phyloP scores from a whole-genome alignment of 2,888 invertebrate genomes.

The Phortica magna region DNA sequence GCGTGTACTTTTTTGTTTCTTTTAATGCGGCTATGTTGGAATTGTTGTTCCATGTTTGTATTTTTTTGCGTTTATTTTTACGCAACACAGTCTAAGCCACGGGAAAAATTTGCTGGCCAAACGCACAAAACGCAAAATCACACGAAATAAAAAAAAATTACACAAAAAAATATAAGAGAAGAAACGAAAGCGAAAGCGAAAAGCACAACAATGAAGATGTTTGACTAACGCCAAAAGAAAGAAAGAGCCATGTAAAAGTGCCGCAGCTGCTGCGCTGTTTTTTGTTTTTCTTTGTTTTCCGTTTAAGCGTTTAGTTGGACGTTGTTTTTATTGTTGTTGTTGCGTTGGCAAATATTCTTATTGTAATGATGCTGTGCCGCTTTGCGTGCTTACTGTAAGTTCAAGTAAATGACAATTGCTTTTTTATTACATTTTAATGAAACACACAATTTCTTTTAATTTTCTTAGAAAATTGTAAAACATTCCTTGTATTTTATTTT shows the following conservation, averaged over 20 bases:
- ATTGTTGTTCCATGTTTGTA: slow-evolving; percentile 25
- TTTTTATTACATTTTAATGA: not conserved
- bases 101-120: slow-evolving; percentile 1
- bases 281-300: not conserved
- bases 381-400: too few relatives aligned
- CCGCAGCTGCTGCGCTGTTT: slow-evolving; percentile 6
- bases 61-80: slow-evolving; percentile 57
- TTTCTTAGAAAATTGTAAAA: not conserved
- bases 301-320: not conserved
- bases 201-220: not conserved
- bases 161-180: not conserved
- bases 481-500: not conserved
- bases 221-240: not conserved
- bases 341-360: not conserved
- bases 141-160: not conserved
- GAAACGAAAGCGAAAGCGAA: not conserved
- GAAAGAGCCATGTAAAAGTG: not conserved
- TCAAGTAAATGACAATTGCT: too few relatives aligned
- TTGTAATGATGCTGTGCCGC: not conserved
- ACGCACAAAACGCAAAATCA: not conserved
- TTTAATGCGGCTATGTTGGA: slow-evolving; percentile 43
- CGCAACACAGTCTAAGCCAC: slow-evolving; percentile 43
- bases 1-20: slow-evolving; percentile 25
- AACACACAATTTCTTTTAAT: not conserved
- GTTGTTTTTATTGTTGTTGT: not conserved